phyloP scores from a whole-genome alignment of 2,113 vertebrate genomes.

The Irena cyanogastra region DNA sequence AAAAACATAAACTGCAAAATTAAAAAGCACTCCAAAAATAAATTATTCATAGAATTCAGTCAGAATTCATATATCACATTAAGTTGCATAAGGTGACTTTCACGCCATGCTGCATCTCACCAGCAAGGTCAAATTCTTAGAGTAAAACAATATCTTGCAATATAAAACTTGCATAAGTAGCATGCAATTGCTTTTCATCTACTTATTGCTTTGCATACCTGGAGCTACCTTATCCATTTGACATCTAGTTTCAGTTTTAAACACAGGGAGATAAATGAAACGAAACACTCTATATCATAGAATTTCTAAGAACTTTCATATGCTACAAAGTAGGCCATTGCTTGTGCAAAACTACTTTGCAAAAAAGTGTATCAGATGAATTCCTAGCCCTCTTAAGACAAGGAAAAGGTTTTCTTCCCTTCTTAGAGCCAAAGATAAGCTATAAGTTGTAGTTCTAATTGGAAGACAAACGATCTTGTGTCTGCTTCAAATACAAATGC shows the following conservation, averaged over 20 bases:
- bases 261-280: background rate
- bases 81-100: conserved; percentile 1
- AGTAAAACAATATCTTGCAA: background rate
- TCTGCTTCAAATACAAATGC: background rate
- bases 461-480: background rate
- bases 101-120: background rate
- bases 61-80: conserved; percentile 17
- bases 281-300: background rate
- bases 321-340: background rate
- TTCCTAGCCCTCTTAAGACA: background rate
- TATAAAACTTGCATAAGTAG: background rate
- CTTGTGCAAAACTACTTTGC: background rate
- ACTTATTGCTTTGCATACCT: background rate
- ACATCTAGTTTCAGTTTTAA: background rate
- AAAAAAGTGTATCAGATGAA: background rate
- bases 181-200: background rate
- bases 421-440: background rate
- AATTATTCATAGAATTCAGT: conserved; percentile 32
- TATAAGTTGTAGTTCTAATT: background rate
- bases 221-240: background rate
- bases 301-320: background rate
- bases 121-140: background rate
- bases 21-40: conserved; percentile 22
- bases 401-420: background rate
- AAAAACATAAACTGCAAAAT: background rate